phyloP scores from a whole-genome alignment of 1,140 invertebrate genomes.

The Tetramorium alpestre region DNA sequence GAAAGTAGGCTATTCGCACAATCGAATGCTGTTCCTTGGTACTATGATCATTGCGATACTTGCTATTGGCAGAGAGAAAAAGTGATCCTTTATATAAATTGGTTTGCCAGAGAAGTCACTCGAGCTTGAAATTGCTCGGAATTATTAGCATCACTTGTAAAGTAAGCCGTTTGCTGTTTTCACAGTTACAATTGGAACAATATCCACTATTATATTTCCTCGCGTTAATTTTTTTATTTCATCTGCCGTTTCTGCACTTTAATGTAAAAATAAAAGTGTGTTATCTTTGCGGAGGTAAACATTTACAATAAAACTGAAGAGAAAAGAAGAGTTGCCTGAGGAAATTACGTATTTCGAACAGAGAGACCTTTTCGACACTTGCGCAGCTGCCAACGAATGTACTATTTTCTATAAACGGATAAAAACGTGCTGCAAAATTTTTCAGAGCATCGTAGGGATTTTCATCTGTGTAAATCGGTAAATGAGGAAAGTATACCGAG shows the following conservation, averaged over 20 bases:
- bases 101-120: conserved; percentile 46
- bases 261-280: background rate
- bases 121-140: conserved; percentile 65
- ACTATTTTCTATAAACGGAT: conserved; percentile 13
- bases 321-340: background rate
- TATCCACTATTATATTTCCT: background rate
- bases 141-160: conserved; percentile 55
- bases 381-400: background rate
- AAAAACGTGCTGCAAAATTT: conserved; percentile 13
- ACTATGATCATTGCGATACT: conserved; percentile 58
- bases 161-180: conserved; percentile 8
- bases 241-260: background rate
- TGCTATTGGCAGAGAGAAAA: conserved; percentile 46
- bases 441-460: conserved; percentile 4
- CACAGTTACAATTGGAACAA: conserved; percentile 29
- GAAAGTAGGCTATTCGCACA: conserved; percentile 68
- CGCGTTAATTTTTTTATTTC: conserved; percentile 10
- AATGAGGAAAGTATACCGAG: conserved; percentile 1
- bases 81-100: conserved; percentile 63
- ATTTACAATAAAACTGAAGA: conserved; percentile 5
- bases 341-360: background rate
- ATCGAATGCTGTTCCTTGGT: conserved; percentile 22
- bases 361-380: background rate
- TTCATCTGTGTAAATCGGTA: conserved; percentile 49
- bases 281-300: background rate